Evolutionary conservation across 1,140 invertebrate species (phyloP).

Genomic region (Drosophila tristis): DNA sequence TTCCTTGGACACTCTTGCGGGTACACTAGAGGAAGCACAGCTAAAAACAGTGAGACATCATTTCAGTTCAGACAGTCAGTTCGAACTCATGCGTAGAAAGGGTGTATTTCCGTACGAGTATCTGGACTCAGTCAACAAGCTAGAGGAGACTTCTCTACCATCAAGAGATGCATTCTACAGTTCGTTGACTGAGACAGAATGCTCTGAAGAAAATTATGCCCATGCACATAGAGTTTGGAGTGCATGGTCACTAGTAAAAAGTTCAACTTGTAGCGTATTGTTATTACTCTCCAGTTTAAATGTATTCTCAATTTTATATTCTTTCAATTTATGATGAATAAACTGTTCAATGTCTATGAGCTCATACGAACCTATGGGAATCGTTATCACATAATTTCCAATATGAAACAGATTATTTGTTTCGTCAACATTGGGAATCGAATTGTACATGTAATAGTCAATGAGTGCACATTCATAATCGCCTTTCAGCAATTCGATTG

Average conservation of each 20-base stretch:
- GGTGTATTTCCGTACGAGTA: background rate
- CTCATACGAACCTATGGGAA: slow-evolving; percentile 78
- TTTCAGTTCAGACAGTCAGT: background rate
- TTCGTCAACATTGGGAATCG: slow-evolving; percentile 75
- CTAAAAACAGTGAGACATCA: background rate
- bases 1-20: too few species aligned
- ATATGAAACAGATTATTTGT: slow-evolving; percentile 78
- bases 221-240: too few species aligned
- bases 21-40: too few species aligned
- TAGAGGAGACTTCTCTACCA: background rate
- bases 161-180: background rate
- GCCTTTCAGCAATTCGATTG: slow-evolving; percentile 34
- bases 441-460: slow-evolving; percentile 75
- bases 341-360: slow-evolving; percentile 53
- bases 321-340: background rate
- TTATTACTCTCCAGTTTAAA: background rate
- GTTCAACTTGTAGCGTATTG: background rate
- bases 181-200: too few species aligned
- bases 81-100: background rate
- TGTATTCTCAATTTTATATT: background rate
- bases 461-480: slow-evolving; percentile 70
- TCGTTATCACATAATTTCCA: slow-evolving; percentile 59
- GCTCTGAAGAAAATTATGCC: too few species aligned
- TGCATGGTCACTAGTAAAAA: too few species aligned
- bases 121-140: background rate